phyloP scores from a whole-genome alignment of 2,888 invertebrate species.

The Apamea monoglypha region DNA sequence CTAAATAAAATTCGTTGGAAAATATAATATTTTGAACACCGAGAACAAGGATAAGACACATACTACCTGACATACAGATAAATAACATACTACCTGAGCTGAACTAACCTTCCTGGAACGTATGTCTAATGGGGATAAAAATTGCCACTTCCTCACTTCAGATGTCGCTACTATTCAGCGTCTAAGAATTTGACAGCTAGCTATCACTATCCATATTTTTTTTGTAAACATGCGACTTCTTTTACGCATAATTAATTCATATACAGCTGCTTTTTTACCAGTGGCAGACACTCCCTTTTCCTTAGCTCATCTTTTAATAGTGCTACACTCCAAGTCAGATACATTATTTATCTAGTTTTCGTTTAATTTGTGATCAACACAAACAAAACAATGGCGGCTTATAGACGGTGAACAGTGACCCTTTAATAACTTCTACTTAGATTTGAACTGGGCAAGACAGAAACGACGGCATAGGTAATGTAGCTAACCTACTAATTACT shows the following conservation, averaged over 20 bases:
- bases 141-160: background rate
- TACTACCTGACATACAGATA: too few relatives aligned
- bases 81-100: background rate
- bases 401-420: background rate
- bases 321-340: background rate
- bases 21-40: background rate
- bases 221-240: background rate
- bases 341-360: background rate
- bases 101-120: background rate
- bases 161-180: background rate
- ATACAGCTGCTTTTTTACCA: background rate
- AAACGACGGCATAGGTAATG: slow-evolving; percentile 38
- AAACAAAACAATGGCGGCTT: background rate
- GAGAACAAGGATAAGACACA: background rate
- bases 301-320: background rate
- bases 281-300: background rate
- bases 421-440: background rate
- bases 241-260: background rate
- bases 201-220: background rate
- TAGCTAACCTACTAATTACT: slow-evolving; percentile 31
- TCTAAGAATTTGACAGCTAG: background rate
- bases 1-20: slow-evolving; percentile 17
- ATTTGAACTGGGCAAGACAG: slow-evolving; percentile 45
- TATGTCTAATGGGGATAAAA: slow-evolving; percentile 5
- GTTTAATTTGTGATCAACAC: background rate